Evolutionary conservation across 2,113 vertebrate species (phyloP).

Genomic region (Oncorhynchus mykiss): DNA sequence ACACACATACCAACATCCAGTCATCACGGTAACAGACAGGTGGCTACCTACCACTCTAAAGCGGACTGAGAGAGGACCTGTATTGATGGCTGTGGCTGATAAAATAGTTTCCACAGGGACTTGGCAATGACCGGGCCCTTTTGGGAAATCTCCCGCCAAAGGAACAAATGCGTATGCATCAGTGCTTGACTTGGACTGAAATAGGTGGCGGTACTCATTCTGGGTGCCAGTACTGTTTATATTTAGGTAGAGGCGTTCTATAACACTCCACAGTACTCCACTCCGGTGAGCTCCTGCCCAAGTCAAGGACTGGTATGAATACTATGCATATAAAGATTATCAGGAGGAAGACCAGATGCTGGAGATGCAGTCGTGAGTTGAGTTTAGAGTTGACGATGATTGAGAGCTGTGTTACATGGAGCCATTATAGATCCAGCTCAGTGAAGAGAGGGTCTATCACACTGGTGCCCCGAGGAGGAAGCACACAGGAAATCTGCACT

Average conservation of each 20-base stretch:
- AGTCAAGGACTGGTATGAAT: neutral
- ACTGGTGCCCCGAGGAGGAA: too few relatives aligned
- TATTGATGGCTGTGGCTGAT: conserved; percentile 48
- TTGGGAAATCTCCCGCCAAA: conserved; percentile 32
- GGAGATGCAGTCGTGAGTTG: conserved; percentile 19
- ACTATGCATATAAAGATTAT: conserved; percentile 42
- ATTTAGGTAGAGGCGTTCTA: too few relatives aligned
- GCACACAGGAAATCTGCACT: too few relatives aligned
- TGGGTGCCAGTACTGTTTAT: too few relatives aligned
- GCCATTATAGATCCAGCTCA: too few relatives aligned
- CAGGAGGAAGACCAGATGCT: conserved; percentile 51
- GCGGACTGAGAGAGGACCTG: conserved; percentile 9
- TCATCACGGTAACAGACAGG: neutral
- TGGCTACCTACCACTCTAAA: too few relatives aligned
- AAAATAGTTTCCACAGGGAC: conserved; percentile 54
- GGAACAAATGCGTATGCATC: conserved; percentile 49
- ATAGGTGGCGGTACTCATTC: too few relatives aligned
- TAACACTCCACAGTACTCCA: too few relatives aligned
- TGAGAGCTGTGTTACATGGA: conserved; percentile 2
- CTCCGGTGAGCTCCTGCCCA: too few relatives aligned
- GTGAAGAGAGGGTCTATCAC: too few relatives aligned
- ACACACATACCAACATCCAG: neutral
- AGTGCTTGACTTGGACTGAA: too few relatives aligned
- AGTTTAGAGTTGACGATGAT: conserved; percentile 23
- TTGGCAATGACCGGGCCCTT: conserved; percentile 34